phyloP scores from a whole-genome alignment of 2,888 invertebrate species.

The Eupithecia dodoneata region DNA sequence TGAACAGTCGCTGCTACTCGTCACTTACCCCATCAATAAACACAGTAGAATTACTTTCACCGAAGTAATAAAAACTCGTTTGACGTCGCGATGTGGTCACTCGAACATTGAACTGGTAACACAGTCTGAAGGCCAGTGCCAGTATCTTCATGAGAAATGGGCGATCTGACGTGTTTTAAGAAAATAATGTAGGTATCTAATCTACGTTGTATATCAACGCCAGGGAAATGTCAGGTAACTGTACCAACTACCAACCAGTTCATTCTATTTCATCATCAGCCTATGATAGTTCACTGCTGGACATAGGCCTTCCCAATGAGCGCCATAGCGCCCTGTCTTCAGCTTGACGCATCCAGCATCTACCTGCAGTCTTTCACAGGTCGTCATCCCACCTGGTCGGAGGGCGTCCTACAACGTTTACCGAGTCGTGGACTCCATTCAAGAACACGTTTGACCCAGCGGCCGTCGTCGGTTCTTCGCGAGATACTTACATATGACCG shows the following conservation, averaged over 20 bases:
- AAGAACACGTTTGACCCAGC: no score
- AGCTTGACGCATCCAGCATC: no score
- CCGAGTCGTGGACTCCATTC: no score
- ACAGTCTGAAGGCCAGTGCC: conserved; percentile 28
- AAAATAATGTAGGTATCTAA: not conserved
- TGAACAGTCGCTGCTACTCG: conserved; percentile 1
- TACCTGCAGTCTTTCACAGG: no score
- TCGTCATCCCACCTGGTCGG: no score
- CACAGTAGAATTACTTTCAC: conserved; percentile 43
- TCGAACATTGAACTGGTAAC: conserved; percentile 39
- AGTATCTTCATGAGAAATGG: conserved; percentile 6
- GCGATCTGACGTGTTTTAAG: not conserved
- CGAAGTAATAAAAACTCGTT: conserved; percentile 38
- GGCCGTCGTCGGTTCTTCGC: no score
- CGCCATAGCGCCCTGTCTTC: no score
- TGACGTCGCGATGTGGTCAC: conserved; percentile 29
- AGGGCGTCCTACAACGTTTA: no score
- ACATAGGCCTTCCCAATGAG: no score
- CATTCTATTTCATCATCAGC: no score
- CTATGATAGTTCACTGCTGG: no score
- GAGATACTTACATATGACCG: no score
- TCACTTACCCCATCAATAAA: conserved; percentile 20
- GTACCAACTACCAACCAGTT: not conserved
- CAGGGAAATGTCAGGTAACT: not conserved
- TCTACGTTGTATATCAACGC: not conserved